Conservation (phyloP, 2,797 vertebrate species). For the Myotis planiceps region DNA sequence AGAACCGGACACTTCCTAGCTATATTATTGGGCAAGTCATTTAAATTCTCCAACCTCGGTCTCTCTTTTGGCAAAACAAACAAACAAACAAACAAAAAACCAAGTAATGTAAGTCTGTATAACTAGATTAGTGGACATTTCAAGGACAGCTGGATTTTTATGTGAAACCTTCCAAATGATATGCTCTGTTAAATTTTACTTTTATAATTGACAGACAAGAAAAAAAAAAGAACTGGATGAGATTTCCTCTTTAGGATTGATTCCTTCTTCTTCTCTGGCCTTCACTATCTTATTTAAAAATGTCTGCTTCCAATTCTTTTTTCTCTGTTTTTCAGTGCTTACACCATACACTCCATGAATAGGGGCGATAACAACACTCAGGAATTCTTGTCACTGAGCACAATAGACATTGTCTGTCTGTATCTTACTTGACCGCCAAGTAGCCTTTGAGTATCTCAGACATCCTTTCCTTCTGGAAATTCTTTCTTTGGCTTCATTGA, state of each 20-base stretch:
- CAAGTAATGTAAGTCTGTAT: background rate
- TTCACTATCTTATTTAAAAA: background rate
- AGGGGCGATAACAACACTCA: background rate
- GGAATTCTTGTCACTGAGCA: background rate
- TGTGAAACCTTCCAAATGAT: constrained; percentile 15
- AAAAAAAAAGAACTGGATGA: background rate
- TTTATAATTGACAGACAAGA: background rate
- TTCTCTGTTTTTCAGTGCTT: background rate
- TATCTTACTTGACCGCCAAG: background rate
- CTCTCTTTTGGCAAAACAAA: background rate
- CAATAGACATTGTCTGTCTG: background rate
- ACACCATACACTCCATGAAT: background rate
- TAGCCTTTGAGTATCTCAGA: background rate
- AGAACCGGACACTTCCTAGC: background rate
- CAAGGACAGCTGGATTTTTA: constrained; percentile 32
- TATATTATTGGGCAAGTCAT: background rate
- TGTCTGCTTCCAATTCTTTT: background rate
- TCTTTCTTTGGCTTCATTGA: background rate
- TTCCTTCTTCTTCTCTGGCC: background rate
- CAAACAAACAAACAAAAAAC: background rate
- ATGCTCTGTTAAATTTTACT: constrained; percentile 17
- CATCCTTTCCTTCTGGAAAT: background rate
- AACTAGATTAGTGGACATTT: background rate
- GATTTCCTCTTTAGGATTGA: background rate
- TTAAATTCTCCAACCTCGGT: background rate